Percentiles rank a stretch among this genome's conserved stretches.
Conservation (phyloP, 2,113 vertebrate species). For the Himantopus leucocephalus region DNA sequence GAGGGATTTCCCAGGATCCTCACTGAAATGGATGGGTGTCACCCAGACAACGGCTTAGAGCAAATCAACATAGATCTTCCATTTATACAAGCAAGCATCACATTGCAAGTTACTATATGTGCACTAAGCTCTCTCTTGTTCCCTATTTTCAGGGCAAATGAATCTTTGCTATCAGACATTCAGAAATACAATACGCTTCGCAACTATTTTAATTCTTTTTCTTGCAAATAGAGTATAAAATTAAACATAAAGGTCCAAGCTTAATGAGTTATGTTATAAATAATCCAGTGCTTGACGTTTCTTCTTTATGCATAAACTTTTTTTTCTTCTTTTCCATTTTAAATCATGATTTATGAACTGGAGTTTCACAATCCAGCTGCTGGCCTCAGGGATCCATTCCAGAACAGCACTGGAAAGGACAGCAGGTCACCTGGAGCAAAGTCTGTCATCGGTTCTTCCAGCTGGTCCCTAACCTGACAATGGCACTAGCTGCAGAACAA, state of each 20-base stretch:
- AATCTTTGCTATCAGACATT: background rate
- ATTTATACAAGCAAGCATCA: background rate
- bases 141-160: background rate
- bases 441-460: background rate
- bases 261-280: background rate
- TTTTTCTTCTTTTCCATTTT: background rate
- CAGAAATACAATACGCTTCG: background rate
- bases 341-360: background rate
- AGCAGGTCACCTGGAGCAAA: background rate
- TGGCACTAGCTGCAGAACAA: background rate
- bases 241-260: background rate
- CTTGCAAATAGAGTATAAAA: background rate
- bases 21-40: background rate
- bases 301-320: background rate
- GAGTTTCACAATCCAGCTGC: background rate
- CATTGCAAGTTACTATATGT: fast-evolving
- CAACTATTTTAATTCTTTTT: background rate
- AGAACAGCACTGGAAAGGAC: background rate
- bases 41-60: background rate
- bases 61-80: background rate
- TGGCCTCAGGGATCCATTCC: background rate
- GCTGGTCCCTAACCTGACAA: background rate
- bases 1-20: background rate
- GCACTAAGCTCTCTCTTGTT: background rate
- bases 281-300: background rate